Conservation (phyloP, 2,113 vertebrate genomes). For the Chrysochloris asiatica region DNA sequence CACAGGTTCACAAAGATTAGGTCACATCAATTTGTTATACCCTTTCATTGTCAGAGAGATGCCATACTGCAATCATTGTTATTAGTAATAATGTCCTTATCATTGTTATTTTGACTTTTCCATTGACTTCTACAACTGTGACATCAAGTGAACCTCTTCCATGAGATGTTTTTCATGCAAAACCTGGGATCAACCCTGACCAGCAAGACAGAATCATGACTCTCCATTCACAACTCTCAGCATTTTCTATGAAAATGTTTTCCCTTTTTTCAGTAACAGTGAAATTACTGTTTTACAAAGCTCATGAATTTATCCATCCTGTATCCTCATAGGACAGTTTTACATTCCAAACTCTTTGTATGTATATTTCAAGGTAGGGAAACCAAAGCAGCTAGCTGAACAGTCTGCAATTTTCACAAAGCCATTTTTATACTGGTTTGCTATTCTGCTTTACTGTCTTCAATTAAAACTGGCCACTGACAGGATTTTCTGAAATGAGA, state of each 20-base stretch:
- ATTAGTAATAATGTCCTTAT: background rate
- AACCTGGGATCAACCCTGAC: background rate
- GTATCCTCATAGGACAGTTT: background rate
- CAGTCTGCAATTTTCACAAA: conserved; percentile 54
- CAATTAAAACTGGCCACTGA: conserved; percentile 18
- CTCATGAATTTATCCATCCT: background rate
- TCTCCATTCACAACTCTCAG: background rate
- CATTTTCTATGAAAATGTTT: background rate
- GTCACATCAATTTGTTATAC: no score
- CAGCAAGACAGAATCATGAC: background rate
- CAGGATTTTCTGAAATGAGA: conserved; percentile 54
- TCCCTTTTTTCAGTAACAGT: background rate
- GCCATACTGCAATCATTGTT: background rate
- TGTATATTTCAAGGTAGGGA: conserved; percentile 26
- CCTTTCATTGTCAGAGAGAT: background rate
- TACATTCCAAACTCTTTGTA: background rate
- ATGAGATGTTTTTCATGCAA: background rate
- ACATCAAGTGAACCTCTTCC: background rate
- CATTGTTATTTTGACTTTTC: background rate
- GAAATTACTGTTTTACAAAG: background rate
- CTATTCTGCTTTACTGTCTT: background rate
- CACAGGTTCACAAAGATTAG: background rate
- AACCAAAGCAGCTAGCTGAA: background rate
- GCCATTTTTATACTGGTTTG: background rate
- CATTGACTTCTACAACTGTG: background rate